Percentiles rank a stretch among this genome's conserved stretches.
Conservation (phyloP, 2,113 vertebrate species). For the Mungos mungo region DNA sequence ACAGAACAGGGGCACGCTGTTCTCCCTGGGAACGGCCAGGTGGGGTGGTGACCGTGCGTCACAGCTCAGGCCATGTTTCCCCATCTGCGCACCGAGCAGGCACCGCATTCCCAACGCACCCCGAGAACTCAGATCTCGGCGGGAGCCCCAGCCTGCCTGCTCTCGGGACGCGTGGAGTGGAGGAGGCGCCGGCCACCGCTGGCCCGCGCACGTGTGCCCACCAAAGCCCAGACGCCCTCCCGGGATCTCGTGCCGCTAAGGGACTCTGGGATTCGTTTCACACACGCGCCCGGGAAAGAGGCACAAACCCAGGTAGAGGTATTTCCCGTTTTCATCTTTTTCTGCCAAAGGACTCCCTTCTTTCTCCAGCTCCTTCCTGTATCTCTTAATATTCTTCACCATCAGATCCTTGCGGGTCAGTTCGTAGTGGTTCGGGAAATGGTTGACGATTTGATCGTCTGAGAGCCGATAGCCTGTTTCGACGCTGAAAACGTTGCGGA, state of each 20-base stretch:
- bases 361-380: conserved; percentile 96
- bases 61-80: not conserved
- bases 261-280: rapidly evolving
- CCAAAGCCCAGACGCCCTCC: no score
- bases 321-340: conserved; percentile 98
- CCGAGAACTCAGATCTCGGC: not conserved
- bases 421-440: conserved; percentile 99
- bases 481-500: conserved; percentile 96
- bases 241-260: rapidly evolving
- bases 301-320: conserved; percentile 92
- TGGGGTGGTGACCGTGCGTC: not conserved
- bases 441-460: conserved; percentile 98
- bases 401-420: conserved; percentile 98
- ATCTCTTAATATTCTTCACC: conserved; percentile 99
- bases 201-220: rapidly evolving
- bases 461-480: conserved; percentile 97
- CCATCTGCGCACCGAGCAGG: not conserved
- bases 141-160: rapidly evolving
- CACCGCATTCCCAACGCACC: not conserved
- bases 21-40: not conserved
- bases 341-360: conserved; percentile 95
- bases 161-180: not conserved
- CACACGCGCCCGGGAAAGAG: not conserved
- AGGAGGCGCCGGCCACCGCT: not conserved
- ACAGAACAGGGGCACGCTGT: rapidly evolving